These are phyloP conservation scores for Ylistrum balloti DNA, from an alignment of 1,140 invertebrate genomes.

Conservation along the genomic window DNA sequence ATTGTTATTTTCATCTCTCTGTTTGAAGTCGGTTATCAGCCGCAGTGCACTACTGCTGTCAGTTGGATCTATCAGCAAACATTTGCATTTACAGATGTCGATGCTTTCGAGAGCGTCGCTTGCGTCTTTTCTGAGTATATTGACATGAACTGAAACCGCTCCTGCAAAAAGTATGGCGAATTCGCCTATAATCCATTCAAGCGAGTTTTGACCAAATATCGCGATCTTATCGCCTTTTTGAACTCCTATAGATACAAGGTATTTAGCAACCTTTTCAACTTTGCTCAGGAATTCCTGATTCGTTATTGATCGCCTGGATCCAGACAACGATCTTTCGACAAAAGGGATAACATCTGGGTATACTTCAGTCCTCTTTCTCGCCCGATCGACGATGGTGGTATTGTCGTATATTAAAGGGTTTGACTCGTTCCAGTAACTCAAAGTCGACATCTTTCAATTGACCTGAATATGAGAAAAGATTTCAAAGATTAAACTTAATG, in stretches of 20 bases:
- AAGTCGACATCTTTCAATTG: background rate
- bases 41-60: too few species aligned
- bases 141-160: background rate
- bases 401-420: background rate
- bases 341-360: background rate
- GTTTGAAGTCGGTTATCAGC: background rate
- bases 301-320: background rate
- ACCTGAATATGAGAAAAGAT: too few species aligned
- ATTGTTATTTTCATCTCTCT: background rate
- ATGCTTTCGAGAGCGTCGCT: background rate
- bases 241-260: slow-evolving; percentile 6
- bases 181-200: slow-evolving; percentile 39
- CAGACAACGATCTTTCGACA: background rate
- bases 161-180: slow-evolving; percentile 22
- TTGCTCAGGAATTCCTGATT: background rate
- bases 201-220: background rate
- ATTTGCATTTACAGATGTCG: background rate
- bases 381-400: background rate
- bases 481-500: too few species aligned
- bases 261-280: background rate
- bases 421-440: background rate
- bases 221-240: slow-evolving; percentile 1
- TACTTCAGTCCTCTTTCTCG: background rate
- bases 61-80: slow-evolving; percentile 29
- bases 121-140: background rate